Percentiles rank a stretch among this genome's conserved stretches.
These are phyloP conservation scores for Dromiciops gliroides DNA, from an alignment of 2,113 vertebrate species.

Conservation along the genomic window DNA sequence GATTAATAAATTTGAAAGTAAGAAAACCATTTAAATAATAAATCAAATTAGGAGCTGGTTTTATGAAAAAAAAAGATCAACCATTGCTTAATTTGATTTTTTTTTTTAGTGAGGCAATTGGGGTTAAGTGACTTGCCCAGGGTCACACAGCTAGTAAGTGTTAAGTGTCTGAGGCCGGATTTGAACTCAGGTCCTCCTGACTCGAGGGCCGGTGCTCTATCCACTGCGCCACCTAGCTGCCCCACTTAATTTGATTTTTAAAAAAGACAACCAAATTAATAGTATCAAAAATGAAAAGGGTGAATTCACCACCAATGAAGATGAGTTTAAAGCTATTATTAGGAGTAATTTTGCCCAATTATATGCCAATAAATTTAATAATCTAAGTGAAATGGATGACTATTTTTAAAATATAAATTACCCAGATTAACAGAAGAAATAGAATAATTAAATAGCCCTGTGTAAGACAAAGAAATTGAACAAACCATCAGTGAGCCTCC, in stretches of 20 bases:
- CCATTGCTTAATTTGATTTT: not conserved
- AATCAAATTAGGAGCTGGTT: not conserved
- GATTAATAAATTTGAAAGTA: too few relatives aligned
- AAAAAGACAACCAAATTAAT: not conserved
- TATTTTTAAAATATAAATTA: not conserved
- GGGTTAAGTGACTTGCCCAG: too few relatives aligned
- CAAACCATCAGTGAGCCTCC: not conserved
- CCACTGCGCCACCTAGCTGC: too few relatives aligned
- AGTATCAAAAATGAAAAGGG: not conserved
- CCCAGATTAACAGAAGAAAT: not conserved
- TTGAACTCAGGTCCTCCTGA: too few relatives aligned
- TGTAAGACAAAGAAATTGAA: not conserved
- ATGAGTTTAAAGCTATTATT: not conserved
- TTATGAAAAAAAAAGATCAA: not conserved
- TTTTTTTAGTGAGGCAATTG: too few relatives aligned
- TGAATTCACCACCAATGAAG: not conserved
- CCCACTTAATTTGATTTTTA: not conserved
- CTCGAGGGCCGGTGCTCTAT: too few relatives aligned
- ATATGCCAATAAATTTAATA: not conserved
- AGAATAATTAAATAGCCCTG: not conserved
- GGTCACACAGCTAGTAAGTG: too few relatives aligned
- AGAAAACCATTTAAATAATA: too few relatives aligned
- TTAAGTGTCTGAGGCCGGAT: too few relatives aligned
- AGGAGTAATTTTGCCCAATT: not conserved
- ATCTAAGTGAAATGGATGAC: not conserved